A percentile compares a stretch with the other conserved stretches of the same genome.
phyloP scores from a whole-genome alignment of 2,888 invertebrate species.

The Ramazzottius varieornatus region DNA sequence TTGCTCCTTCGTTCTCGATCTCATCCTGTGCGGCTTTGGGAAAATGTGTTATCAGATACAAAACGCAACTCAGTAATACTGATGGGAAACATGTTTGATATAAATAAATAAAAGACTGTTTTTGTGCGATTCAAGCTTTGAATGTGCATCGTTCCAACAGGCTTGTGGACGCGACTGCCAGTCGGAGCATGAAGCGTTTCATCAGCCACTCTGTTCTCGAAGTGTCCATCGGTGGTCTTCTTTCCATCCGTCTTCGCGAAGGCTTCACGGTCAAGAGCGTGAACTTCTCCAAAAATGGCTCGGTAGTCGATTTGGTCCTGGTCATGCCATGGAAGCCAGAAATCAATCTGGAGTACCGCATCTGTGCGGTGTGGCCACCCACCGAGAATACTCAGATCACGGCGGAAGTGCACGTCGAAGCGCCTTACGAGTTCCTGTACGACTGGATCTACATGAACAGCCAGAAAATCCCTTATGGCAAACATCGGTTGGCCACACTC shows the following conservation, averaged over 20 bases:
- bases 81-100: no score
- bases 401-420: slow-evolving; percentile 12
- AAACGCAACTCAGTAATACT: no score
- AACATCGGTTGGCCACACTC: not conserved
- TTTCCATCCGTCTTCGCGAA: slow-evolving; percentile 45
- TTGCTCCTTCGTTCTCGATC: no score
- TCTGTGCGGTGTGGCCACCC: slow-evolving; percentile 20
- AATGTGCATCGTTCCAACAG: no score
- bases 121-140: no score
- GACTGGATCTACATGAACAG: slow-evolving; percentile 33
- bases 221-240: slow-evolving; percentile 32
- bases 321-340: slow-evolving; percentile 25
- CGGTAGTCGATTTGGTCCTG: slow-evolving; percentile 19
- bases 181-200: no score
- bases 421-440: slow-evolving; percentile 39
- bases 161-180: no score
- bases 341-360: slow-evolving; percentile 23
- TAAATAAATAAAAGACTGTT: no score
- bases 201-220: not conserved
- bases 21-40: no score
- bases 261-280: slow-evolving; percentile 37
- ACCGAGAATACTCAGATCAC: slow-evolving; percentile 6
- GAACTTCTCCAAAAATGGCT: slow-evolving; percentile 6
- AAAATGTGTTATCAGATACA: no score
- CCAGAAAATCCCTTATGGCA: slow-evolving; percentile 6